Evolutionary conservation across 1,140 invertebrate species (phyloP), one percentile per base, ranked within the genome.

Genomic region (Colletes gigas): DNA sequence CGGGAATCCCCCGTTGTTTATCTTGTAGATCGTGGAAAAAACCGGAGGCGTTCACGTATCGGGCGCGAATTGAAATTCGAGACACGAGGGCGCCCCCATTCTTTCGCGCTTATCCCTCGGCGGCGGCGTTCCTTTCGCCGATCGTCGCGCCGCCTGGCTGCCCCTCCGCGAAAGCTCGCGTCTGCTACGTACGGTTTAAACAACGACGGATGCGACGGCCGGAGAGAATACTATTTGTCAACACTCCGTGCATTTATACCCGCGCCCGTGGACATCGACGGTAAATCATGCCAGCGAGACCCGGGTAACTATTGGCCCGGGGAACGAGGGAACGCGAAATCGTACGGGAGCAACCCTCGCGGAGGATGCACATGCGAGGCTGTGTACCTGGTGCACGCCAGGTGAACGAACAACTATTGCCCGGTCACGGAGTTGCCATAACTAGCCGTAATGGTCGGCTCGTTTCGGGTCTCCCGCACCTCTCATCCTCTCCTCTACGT

Each of bases 151-250:
- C n/a, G 30, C 1, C n/a, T 6, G 39, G 12, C 21, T 14, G 65
- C 9, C 10, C 54, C 6, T 9, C 14, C 72, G 3, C 59, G 19
- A 10, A 47, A 47, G 39, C 63, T 47, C 65, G 6, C 59, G 39
- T 41, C 59, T 47, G 17, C 47, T 78, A 47, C 54, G 30, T 74
- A 59, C 65, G 63, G 30, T 74, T 78, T 62, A 68, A 67, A 83
- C 57, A 50, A 74, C 68, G 78, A 19, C 17, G n/a, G 4, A 0
- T 4, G n/a, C 39, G 21, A 17, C 0, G 7, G 66, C 17, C 14
- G 17, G 10, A 59, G 82, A 63, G 83, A 82, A 87, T 84, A 87
- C 73, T 88, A 86, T 89, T 90, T 89, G 84, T 88, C 89, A 89
- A 88, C 82, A 88, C 72, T 85, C 30, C 81, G 67, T 78, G 83